Base-by-base conservation (phyloP, 2,797 vertebrate genomes). In the Astyanax mexicanus region DNA sequence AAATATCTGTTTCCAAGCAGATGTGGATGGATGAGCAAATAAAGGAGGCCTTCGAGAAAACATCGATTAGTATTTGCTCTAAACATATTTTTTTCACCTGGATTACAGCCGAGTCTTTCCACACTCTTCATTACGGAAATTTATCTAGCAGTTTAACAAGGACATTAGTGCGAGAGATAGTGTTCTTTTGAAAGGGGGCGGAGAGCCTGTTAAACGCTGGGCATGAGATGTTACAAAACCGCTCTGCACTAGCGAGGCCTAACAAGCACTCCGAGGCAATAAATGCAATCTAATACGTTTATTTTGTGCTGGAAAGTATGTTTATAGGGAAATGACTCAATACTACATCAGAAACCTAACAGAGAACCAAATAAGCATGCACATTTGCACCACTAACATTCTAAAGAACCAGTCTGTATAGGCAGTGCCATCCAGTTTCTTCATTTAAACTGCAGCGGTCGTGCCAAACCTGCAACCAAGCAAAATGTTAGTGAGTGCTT, bases 171-270 rank as follows among this genome's bases (percentile, higher is more conserved):
- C 81, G 54, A 72, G 80, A 74, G 25, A 76, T 65, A 35, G 77
- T 77, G 74, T 83, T 79, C 74, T 72, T 77, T 74, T 60, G 35
- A 11, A 55, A 60, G 77, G 71, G 62, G 77, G 38, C 27, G 72
- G 79, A 61, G 38, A 71, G 75, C 70, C 74, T 83, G 60, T 90
- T 87, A 87, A 90, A 88, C 7, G 52, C 61, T 75, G 80, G 84
- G 79, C 81, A 80, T 66, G 74, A 80, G 82, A 84, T 84, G 77
- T 82, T 73, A 75, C 78, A 74, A 86, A 87, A 88, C 83, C 79
- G 72, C 35, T 79, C 71, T 58, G 60, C 70, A 71, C 74, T 64
- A 77, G 79, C 72, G 61, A 64, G 23, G 32, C 54, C 81, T 82
- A 86, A 87, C 72, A 74, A 86, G 75, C 69, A 32, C 68, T 68